These are phyloP conservation scores for Ploceus nigricollis DNA, from an alignment of 2,113 vertebrate genomes.

Conservation along the genomic window DNA sequence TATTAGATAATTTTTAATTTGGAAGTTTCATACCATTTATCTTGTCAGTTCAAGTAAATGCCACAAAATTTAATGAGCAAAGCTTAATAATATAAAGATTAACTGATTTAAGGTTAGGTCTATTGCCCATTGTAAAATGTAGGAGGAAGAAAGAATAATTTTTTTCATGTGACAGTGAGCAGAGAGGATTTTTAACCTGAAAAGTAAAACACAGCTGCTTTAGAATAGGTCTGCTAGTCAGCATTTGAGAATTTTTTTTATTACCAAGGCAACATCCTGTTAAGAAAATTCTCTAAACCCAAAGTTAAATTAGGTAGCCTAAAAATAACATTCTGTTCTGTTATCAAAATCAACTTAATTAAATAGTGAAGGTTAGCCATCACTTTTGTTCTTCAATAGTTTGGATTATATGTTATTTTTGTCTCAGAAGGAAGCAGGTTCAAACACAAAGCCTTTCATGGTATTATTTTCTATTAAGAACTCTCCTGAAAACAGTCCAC, in stretches of 20 bases:
- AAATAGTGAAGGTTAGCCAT: background rate
- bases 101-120: background rate
- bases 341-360: background rate
- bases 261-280: background rate
- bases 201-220: background rate
- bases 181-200: constrained; percentile 6
- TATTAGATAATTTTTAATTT: background rate
- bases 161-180: background rate
- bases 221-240: background rate
- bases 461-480: background rate
- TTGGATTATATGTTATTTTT: background rate
- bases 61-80: constrained; percentile 20
- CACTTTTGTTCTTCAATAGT: background rate
- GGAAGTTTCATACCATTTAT: background rate
- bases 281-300: background rate
- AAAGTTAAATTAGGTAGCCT: background rate
- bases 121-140: background rate
- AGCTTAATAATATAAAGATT: background rate
- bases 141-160: background rate
- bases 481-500: background rate
- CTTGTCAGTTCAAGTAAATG: constrained; percentile 33
- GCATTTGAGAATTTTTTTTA: background rate
- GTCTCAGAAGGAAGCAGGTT: background rate
- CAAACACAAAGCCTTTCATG: background rate
- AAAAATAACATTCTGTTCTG: background rate